A percentile compares a stretch with the other conserved stretches of the same genome.
Evolutionary conservation across 1,140 invertebrate species (phyloP).

Genomic region (Ruditapes philippinarum): DNA sequence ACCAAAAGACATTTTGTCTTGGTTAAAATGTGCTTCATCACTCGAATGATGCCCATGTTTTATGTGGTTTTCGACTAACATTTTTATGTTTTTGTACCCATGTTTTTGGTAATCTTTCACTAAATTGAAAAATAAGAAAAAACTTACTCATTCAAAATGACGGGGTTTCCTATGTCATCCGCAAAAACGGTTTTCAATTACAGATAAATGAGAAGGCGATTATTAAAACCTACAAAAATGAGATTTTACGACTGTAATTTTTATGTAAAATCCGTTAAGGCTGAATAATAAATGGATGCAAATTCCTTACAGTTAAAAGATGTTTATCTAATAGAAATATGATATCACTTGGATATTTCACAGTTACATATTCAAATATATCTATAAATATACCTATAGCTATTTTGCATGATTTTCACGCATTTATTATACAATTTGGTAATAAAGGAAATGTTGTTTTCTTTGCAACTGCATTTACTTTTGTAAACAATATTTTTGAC

Average conservation of each 20-base stretch:
- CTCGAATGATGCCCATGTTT: no score
- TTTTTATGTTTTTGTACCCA: neutral
- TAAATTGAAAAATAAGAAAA: neutral
- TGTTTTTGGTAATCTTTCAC: neutral
- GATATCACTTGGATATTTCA: neutral
- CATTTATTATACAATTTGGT: no score
- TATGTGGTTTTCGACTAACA: neutral
- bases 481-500: no score
- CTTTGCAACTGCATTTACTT: no score
- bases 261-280: slow-evolving; percentile 34
- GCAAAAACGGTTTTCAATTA: neutral
- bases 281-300: slow-evolving; percentile 1
- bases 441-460: no score
- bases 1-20: no score
- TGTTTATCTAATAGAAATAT: neutral
- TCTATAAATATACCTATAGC: no score
- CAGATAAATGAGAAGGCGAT: slow-evolving; percentile 18
- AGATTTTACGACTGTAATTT: slow-evolving; percentile 19
- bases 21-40: no score
- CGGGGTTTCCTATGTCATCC: neutral
- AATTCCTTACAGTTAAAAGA: neutral
- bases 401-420: no score
- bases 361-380: neutral
- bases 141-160: neutral
- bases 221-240: slow-evolving; percentile 4